Percentiles rank a stretch among this genome's conserved stretches.
Evolutionary conservation across 2,888 invertebrate species (phyloP).

Genomic region (Drosophila recens): DNA sequence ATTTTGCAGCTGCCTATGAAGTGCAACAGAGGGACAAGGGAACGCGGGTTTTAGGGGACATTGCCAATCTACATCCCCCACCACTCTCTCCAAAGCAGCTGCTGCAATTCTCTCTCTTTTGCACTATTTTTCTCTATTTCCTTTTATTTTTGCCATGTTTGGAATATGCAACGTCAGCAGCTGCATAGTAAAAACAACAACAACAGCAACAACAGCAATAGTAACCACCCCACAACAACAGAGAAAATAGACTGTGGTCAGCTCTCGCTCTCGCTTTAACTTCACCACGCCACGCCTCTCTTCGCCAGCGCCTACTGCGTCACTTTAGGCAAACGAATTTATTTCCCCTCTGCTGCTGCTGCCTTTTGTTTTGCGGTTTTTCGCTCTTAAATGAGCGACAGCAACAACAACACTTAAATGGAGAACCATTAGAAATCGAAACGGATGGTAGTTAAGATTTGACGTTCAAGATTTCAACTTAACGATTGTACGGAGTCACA

Average conservation of each 20-base stretch:
- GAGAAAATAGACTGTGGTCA: conserved; percentile 39
- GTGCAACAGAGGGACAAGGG: not conserved
- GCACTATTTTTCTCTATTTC: not conserved
- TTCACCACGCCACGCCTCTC: conserved; percentile 1
- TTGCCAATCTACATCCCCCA: conserved; percentile 14
- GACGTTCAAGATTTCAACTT: conserved; percentile 56
- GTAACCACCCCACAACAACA: conserved; percentile 37
- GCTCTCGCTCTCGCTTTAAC: conserved; percentile 8
- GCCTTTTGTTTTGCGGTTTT: conserved; percentile 41
- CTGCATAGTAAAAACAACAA: conserved; percentile 27
- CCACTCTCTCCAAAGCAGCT: conserved; percentile 29
- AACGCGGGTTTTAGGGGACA: not conserved
- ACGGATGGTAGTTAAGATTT: conserved; percentile 59
- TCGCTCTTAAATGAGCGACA: conserved; percentile 41
- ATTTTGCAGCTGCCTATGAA: conserved; percentile 51
- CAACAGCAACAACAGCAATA: conserved; percentile 16
- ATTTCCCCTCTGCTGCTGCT: not conserved
- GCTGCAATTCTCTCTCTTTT: conserved; percentile 32
- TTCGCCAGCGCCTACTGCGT: not conserved
- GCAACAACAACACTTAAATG: conserved; percentile 44
- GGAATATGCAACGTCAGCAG: conserved; percentile 55
- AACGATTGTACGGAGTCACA: conserved; percentile 50
- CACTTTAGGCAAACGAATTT: conserved; percentile 5
- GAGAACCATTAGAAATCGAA: conserved; percentile 60
- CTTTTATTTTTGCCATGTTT: conserved; percentile 22